These are phyloP conservation scores for Agrilus mali DNA, from an alignment of 2,888 invertebrate species.

Conservation along the genomic window DNA sequence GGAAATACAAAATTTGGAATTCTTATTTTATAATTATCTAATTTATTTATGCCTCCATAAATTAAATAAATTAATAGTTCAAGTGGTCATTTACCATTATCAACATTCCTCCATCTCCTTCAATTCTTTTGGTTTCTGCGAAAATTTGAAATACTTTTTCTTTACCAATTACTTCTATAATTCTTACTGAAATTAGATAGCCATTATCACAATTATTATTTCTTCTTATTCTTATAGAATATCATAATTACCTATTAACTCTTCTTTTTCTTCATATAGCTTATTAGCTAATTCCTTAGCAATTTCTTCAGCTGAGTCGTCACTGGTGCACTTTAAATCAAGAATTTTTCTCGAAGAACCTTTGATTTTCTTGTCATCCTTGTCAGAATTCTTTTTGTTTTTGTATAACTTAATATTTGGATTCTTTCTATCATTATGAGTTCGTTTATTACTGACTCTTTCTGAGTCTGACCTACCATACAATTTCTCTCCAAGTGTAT, in stretches of 20 bases:
- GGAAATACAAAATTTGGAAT: too few relatives aligned
- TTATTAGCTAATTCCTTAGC: constrained; percentile 62
- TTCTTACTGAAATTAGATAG: constrained; percentile 42
- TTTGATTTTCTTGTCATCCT: constrained; percentile 37
- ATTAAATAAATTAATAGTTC: background rate
- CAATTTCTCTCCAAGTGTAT: constrained; percentile 34
- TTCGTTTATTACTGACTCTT: constrained; percentile 41
- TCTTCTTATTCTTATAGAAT: background rate
- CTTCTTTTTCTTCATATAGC: constrained; percentile 59
- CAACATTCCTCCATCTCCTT: constrained; percentile 76
- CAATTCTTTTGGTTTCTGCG: constrained; percentile 68
- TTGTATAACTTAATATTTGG: constrained; percentile 44
- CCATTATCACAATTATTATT: background rate
- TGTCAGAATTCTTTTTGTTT: constrained; percentile 25
- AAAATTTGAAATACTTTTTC: constrained; percentile 62
- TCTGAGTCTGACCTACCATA: constrained; percentile 20
- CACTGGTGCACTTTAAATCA: constrained; percentile 41
- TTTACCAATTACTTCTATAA: constrained; percentile 59
- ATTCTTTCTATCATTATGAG: constrained; percentile 44
- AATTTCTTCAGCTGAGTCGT: constrained; percentile 45
- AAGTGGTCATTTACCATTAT: constrained; percentile 47
- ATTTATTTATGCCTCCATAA: too few relatives aligned
- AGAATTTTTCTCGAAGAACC: constrained; percentile 44
- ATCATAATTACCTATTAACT: constrained; percentile 50
- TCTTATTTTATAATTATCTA: too few relatives aligned